Percentiles rank a stretch among this genome's conserved stretches.
Conservation (phyloP, 2,888 invertebrate genomes). For the Rugalucina vietnamica region DNA sequence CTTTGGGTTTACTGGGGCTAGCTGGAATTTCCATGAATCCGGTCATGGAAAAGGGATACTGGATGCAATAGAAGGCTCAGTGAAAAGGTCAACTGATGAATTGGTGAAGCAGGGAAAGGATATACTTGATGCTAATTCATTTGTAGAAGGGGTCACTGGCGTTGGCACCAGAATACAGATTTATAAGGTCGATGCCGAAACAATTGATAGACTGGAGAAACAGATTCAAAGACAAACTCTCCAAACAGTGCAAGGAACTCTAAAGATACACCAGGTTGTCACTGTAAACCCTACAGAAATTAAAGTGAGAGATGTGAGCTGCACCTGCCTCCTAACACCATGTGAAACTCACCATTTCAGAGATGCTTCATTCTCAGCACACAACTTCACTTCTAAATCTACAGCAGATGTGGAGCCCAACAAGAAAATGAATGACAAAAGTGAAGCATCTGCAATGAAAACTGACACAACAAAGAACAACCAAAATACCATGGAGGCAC, state of each 20-base stretch:
- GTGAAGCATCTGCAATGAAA: too few species aligned
- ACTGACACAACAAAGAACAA: too few species aligned
- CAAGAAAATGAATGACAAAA: background rate
- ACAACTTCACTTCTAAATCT: background rate
- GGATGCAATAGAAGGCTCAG: constrained; percentile 75
- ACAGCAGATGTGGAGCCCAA: background rate
- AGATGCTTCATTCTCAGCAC: background rate
- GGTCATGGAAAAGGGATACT: constrained; percentile 79
- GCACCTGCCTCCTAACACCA: constrained; percentile 2
- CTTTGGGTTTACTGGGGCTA: constrained; percentile 17
- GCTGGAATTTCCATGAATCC: constrained; percentile 80
- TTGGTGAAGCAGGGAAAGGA: constrained; percentile 29
- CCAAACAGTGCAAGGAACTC: constrained; percentile 10
- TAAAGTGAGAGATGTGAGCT: constrained; percentile 18
- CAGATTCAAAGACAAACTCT: background rate
- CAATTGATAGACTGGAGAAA: background rate
- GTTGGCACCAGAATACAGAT: background rate
- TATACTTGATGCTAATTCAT: constrained; percentile 4
- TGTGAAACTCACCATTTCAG: background rate
- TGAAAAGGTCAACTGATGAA: constrained; percentile 69
- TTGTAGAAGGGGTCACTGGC: background rate
- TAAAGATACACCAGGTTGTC: constrained; percentile 21
- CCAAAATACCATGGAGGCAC: too few species aligned
- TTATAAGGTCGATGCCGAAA: background rate
- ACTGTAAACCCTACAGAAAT: background rate